Percentiles rank a stretch among this genome's conserved stretches.
Conservation (phyloP, 2,113 vertebrate species). For the Platichthys stellatus region DNA sequence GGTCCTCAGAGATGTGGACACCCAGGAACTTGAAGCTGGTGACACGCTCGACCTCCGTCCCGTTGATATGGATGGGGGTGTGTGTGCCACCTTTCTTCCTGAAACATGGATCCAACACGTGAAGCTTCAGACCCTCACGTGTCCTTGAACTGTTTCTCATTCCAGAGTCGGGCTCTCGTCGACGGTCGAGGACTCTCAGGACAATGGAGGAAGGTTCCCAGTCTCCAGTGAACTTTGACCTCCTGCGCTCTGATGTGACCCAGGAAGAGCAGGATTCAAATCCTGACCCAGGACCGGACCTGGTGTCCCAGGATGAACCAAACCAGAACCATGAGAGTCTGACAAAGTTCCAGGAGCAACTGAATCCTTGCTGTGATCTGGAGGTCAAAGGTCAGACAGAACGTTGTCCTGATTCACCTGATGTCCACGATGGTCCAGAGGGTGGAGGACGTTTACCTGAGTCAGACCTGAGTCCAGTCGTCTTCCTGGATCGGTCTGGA, state of each 20-base stretch:
- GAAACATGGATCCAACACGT: too few relatives aligned
- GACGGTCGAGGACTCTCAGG: neutral
- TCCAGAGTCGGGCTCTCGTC: neutral
- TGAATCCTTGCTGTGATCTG: neutral
- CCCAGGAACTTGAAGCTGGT: too few relatives aligned
- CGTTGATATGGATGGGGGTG: too few relatives aligned
- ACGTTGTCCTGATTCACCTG: neutral
- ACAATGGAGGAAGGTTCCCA: conserved; percentile 14
- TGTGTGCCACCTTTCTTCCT: too few relatives aligned
- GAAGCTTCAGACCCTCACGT: too few relatives aligned
- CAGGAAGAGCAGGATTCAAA: neutral
- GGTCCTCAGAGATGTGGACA: too few relatives aligned
- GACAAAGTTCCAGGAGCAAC: neutral
- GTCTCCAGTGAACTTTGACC: accelerated
- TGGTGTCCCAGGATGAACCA: neutral
- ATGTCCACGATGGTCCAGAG: neutral
- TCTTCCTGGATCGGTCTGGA: neutral
- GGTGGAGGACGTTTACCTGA: neutral
- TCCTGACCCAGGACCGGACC: neutral
- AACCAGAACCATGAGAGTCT: neutral
- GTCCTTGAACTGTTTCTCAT: neutral
- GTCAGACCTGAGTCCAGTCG: neutral
- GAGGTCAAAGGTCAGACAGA: neutral
- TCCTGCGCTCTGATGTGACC: neutral
- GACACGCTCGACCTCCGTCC: too few relatives aligned